Evolutionary conservation across 2,113 vertebrate species (phyloP).

Genomic region (Salvelinus namaycush): DNA sequence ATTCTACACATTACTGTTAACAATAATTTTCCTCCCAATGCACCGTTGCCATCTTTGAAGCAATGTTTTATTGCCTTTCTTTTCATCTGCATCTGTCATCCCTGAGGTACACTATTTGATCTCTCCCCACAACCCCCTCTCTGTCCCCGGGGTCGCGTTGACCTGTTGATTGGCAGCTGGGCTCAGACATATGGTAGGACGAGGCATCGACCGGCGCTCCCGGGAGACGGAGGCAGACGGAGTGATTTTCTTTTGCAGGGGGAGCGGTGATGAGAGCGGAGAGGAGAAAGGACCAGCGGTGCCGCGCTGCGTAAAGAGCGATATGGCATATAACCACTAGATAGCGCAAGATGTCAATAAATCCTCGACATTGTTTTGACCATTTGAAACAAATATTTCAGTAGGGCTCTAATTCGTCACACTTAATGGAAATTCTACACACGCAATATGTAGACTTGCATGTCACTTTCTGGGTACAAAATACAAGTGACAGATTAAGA

Average conservation of each 20-base stretch:
- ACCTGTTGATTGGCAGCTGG: conserved; percentile 81
- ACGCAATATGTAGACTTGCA: neutral
- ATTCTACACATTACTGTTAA: conserved; percentile 75
- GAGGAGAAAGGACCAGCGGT: neutral
- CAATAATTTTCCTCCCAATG: conserved; percentile 76
- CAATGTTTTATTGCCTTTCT: conserved; percentile 74
- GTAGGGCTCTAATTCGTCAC: neutral
- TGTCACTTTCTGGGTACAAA: neutral
- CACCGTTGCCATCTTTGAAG: conserved; percentile 73
- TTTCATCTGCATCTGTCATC: conserved; percentile 75
- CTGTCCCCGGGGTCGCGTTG: conserved; percentile 72
- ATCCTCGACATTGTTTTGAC: neutral
- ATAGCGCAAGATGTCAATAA: conserved; percentile 65
- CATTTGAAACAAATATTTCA: neutral
- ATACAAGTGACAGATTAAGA: neutral
- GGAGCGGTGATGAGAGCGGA: conserved; percentile 17
- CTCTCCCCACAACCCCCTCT: conserved; percentile 63
- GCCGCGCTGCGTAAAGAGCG: neutral
- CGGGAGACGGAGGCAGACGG: conserved; percentile 69
- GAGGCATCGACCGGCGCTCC: conserved; percentile 74
- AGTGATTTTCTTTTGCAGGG: conserved; percentile 36
- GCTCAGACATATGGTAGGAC: conserved; percentile 78
- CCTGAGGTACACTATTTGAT: conserved; percentile 75
- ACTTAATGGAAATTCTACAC: neutral
- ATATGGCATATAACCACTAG: conserved; percentile 55